A percentile compares a stretch with the other conserved stretches of the same genome.
These are phyloP conservation scores for Aplodontia rufa DNA, from an alignment of 2,113 vertebrate genomes.

Conservation along the genomic window DNA sequence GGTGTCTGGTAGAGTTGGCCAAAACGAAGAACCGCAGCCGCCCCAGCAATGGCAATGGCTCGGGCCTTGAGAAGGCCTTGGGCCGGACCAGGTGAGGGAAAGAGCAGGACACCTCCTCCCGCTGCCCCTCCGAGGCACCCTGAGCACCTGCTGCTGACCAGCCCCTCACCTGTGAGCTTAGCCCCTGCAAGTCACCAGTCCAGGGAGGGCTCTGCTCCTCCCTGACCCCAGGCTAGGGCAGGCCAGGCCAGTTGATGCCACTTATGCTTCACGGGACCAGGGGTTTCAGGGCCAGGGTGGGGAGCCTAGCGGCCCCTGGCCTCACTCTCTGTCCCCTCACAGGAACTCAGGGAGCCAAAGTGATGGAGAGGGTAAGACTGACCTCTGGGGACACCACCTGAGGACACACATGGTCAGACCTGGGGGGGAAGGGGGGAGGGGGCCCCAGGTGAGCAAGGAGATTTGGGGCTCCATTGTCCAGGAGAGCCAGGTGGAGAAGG, in stretches of 20 bases:
- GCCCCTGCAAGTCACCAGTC: not conserved
- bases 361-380: conserved; percentile 68
- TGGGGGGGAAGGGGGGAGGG: not conserved
- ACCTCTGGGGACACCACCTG: not conserved
- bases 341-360: conserved; percentile 67
- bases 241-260: not conserved
- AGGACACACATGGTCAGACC: not conserved
- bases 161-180: not conserved
- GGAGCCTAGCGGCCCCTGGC: not conserved
- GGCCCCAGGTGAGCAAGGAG: too few relatives aligned
- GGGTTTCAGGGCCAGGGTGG: not conserved
- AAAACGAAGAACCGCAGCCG: conserved; percentile 72
- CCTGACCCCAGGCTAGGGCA: not conserved
- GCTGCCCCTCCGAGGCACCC: too few relatives aligned
- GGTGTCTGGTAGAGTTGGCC: conserved; percentile 88
- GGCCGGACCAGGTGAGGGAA: conserved; percentile 84
- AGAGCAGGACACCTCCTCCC: not conserved
- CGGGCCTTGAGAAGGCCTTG: conserved; percentile 78
- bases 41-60: conserved; percentile 53
- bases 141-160: not conserved
- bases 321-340: not conserved
- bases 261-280: not conserved
- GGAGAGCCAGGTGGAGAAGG: not conserved
- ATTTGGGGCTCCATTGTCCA: too few relatives aligned
- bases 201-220: not conserved